Evolutionary conservation across 2,888 invertebrate genomes (phyloP).

Genomic region (Cephus spinipes): DNA sequence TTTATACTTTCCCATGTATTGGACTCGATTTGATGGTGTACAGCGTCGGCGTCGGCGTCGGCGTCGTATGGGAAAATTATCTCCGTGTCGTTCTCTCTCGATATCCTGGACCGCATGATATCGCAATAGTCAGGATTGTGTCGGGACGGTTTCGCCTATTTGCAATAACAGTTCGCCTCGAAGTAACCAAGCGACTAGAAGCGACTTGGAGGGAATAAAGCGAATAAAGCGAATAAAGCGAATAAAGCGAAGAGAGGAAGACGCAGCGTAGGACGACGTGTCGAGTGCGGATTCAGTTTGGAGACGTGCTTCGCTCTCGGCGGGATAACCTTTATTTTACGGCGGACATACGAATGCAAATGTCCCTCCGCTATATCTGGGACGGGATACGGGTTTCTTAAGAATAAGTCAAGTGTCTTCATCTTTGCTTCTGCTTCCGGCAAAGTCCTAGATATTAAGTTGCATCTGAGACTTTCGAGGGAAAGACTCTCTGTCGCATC

Average conservation of each 20-base stretch:
- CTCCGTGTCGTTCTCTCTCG: slow-evolving; percentile 37
- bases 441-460: background rate
- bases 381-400: background rate
- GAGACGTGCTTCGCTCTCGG: slow-evolving; percentile 51
- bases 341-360: slow-evolving; percentile 52
- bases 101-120: slow-evolving; percentile 51
- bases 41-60: slow-evolving; percentile 31
- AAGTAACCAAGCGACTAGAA: slow-evolving; percentile 2
- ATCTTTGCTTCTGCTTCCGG: background rate
- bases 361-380: slow-evolving; percentile 16
- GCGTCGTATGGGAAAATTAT: slow-evolving; percentile 57
- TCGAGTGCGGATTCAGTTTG: slow-evolving; percentile 46
- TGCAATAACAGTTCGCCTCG: slow-evolving; percentile 50
- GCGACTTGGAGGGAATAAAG: slow-evolving; percentile 24
- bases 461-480: background rate
- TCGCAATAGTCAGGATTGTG: slow-evolving; percentile 40
- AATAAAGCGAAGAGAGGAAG: background rate
- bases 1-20: background rate
- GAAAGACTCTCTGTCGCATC: background rate
- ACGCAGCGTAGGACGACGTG: slow-evolving; percentile 21
- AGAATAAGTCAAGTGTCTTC: background rate
- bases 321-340: slow-evolving; percentile 54
- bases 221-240: slow-evolving; percentile 7
- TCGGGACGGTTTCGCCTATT: slow-evolving; percentile 53
- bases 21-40: slow-evolving; percentile 49